A percentile compares a stretch with the other conserved stretches of the same genome.
Conservation (phyloP, 2,888 invertebrate genomes). For the Synergus umbraculus region DNA sequence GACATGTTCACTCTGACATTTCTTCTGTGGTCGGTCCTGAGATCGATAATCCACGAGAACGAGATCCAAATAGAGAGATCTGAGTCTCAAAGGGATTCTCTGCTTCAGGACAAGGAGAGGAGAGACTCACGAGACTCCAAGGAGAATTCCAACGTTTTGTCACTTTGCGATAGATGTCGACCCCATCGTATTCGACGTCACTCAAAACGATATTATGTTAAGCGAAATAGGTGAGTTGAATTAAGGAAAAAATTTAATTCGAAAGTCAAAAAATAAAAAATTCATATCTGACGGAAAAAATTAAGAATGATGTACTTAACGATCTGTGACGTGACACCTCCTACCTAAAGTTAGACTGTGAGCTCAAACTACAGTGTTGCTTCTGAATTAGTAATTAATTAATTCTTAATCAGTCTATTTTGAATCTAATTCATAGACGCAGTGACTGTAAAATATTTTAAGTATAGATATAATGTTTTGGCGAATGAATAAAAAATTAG, state of each 20-base stretch:
- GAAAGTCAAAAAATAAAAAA: not conserved
- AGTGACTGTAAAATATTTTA: too few species aligned
- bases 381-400: too few species aligned
- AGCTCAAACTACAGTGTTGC: too few species aligned
- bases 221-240: conserved; percentile 68
- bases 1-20: conserved; percentile 69
- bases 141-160: conserved; percentile 58
- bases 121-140: conserved; percentile 59
- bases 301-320: too few species aligned
- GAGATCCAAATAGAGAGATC: conserved; percentile 53
- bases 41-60: conserved; percentile 52
- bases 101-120: conserved; percentile 50
- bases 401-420: too few species aligned
- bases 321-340: too few species aligned
- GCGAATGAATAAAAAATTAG: too few species aligned
- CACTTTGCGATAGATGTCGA: conserved; percentile 63
- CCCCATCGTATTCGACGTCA: conserved; percentile 62
- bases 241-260: not conserved
- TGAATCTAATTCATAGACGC: too few species aligned
- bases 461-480: too few species aligned
- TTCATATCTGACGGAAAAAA: too few species aligned
- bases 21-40: conserved; percentile 67
- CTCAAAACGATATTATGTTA: conserved; percentile 69
- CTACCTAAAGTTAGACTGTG: too few species aligned
- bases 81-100: conserved; percentile 60